Evolutionary conservation across 2,797 vertebrate genomes (phyloP).

Genomic region (Micropoecilia bifurca): DNA sequence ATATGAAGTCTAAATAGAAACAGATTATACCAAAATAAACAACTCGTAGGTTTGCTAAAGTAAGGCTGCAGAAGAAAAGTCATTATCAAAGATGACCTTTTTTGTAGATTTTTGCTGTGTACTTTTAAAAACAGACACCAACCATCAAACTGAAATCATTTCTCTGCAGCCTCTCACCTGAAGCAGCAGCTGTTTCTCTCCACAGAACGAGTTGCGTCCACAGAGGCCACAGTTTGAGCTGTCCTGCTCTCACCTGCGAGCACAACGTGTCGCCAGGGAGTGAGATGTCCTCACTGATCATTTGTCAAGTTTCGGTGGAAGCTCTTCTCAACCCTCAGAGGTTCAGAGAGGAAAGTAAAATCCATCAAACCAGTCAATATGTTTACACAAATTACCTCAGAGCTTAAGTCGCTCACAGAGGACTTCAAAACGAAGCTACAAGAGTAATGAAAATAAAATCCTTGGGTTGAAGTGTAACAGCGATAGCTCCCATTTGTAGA

Average conservation of each 20-base stretch:
- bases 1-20: neutral
- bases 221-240: constrained; percentile 16
- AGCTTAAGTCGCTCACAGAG: constrained; percentile 17
- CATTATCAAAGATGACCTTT: neutral
- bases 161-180: constrained; percentile 61
- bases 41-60: neutral
- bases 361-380: constrained; percentile 53
- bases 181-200: constrained; percentile 20
- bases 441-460: constrained; percentile 27
- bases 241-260: constrained; percentile 21
- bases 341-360: constrained; percentile 50
- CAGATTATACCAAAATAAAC: neutral
- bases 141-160: neutral
- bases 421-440: constrained; percentile 14
- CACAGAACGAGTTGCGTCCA: constrained; percentile 24
- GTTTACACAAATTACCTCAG: constrained; percentile 45
- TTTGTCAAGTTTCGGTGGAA: constrained; percentile 38
- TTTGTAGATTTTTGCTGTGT: neutral
- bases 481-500: constrained; percentile 16
- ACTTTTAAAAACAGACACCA: neutral
- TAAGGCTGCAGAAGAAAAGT: neutral
- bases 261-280: constrained; percentile 38
- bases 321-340: constrained; percentile 49
- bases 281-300: constrained; percentile 21
- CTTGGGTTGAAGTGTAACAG: constrained; percentile 33